Evolutionary conservation across 2,113 vertebrate species (phyloP).

Genomic region (Sorex araneus): DNA sequence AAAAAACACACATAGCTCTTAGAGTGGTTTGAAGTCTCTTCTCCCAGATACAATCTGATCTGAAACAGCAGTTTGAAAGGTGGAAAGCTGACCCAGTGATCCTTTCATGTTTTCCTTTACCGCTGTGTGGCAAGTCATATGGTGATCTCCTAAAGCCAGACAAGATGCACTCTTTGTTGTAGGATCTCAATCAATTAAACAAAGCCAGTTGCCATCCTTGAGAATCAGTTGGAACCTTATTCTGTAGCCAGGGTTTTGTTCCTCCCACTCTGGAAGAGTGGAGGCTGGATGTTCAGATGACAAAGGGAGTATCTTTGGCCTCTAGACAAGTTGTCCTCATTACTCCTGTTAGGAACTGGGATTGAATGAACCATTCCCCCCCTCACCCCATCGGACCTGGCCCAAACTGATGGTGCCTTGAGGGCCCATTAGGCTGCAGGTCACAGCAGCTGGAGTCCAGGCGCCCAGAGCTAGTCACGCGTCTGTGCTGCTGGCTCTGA

Average conservation of each 20-base stretch:
- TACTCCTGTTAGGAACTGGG: not conserved
- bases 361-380: slow-evolving; percentile 62
- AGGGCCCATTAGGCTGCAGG: slow-evolving; percentile 90
- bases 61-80: not conserved
- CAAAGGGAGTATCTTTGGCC: slow-evolving; percentile 36
- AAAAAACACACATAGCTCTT: too few relatives aligned
- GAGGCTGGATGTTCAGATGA: not conserved
- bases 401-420: slow-evolving; percentile 83
- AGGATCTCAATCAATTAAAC: not conserved
- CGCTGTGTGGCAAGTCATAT: not conserved
- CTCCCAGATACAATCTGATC: not conserved
- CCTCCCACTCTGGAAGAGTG: not conserved
- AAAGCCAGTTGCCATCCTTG: not conserved
- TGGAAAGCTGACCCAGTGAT: not conserved
- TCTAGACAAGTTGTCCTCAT: slow-evolving; percentile 74
- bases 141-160: not conserved
- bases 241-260: not conserved
- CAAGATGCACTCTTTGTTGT: not conserved
- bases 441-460: slow-evolving; percentile 88
- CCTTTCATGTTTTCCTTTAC: not conserved
- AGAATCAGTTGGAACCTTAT: not conserved
- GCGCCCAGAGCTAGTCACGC: slow-evolving; percentile 80
- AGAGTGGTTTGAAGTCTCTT: not conserved
- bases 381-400: slow-evolving; percentile 47
- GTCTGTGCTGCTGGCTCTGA: slow-evolving; percentile 85